These are phyloP conservation scores for Psettodes erumei DNA, from an alignment of 2,113 vertebrate species.

Conservation along the genomic window DNA sequence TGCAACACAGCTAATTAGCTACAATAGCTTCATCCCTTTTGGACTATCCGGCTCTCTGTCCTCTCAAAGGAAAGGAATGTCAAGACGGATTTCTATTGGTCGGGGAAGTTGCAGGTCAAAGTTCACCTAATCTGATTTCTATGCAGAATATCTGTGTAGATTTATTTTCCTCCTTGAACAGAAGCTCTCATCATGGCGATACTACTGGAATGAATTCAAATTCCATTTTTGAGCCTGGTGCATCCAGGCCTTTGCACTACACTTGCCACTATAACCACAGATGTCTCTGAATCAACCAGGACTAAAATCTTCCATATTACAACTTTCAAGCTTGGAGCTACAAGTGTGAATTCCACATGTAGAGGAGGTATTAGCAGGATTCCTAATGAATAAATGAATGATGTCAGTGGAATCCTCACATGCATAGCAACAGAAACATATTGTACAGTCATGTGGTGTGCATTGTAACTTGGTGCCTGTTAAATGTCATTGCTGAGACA, in stretches of 20 bases:
- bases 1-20: background rate
- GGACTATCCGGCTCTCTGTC: background rate
- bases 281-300: no score
- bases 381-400: background rate
- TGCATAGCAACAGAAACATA: background rate
- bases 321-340: background rate
- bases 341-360: background rate
- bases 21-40: background rate
- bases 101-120: background rate
- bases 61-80: background rate
- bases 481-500: background rate
- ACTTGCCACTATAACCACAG: background rate
- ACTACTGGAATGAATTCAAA: no score
- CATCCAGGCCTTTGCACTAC: background rate
- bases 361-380: no score
- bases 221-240: no score
- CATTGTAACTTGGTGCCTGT: background rate
- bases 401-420: no score
- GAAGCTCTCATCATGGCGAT: background rate
- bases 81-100: background rate
- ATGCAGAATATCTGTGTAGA: background rate
- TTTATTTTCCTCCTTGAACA: background rate
- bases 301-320: no score
- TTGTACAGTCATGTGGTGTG: background rate
- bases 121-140: background rate